Conservation (phyloP, 2,113 vertebrate genomes). For the Mystacornis crossleyi region DNA sequence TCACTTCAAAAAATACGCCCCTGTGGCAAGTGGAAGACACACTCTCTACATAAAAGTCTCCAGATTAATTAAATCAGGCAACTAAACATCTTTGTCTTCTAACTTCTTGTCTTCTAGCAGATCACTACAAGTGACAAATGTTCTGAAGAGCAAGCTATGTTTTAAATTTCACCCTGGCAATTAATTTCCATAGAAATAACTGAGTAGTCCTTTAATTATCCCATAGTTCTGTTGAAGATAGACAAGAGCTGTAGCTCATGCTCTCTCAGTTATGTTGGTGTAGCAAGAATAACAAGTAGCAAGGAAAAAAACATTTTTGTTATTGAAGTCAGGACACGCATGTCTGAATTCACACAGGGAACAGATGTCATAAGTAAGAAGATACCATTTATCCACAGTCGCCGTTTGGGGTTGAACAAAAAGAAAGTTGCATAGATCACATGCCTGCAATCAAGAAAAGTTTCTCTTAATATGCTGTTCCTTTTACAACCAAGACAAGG, state of each 20-base stretch:
- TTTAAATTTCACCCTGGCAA: slow-evolving; percentile 28
- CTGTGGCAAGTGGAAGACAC: background rate
- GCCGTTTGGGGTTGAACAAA: background rate
- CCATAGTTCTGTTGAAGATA: background rate
- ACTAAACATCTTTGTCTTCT: background rate
- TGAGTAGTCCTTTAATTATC: slow-evolving; percentile 29
- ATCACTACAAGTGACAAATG: background rate
- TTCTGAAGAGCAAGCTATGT: background rate
- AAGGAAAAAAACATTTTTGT: slow-evolving; percentile 37
- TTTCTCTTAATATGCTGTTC: background rate
- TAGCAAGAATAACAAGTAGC: slow-evolving; percentile 46
- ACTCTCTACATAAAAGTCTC: background rate
- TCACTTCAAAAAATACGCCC: background rate
- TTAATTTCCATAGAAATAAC: slow-evolving; percentile 31
- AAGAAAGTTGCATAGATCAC: background rate
- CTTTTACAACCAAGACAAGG: background rate
- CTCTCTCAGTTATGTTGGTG: background rate
- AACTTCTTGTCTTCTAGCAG: background rate
- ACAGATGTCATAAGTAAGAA: slow-evolving; percentile 51
- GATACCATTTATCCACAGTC: background rate
- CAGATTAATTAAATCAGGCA: background rate
- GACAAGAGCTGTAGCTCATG: background rate
- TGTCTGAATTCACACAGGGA: slow-evolving; percentile 49
- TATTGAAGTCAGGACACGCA: slow-evolving; percentile 42
- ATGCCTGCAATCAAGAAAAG: background rate